Percentiles rank a stretch among this genome's conserved stretches.
phyloP scores from a whole-genome alignment of 1,140 invertebrate species.

The Drosophila athabasca region DNA sequence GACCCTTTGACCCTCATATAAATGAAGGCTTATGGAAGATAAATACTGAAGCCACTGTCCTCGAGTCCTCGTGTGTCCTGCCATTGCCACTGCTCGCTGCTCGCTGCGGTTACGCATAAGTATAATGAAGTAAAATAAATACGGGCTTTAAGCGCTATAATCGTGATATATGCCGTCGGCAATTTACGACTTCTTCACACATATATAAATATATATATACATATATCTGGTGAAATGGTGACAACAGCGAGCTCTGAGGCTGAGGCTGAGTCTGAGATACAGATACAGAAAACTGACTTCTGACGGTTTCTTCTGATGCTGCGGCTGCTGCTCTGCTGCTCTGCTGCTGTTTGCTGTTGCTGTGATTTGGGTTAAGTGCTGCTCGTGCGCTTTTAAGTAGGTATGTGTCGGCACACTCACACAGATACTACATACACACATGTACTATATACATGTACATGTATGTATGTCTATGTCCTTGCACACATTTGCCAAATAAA shows the following conservation, averaged over 20 bases:
- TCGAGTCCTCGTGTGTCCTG: no score
- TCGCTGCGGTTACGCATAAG: conserved; percentile 13
- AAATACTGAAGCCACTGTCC: conserved; percentile 7
- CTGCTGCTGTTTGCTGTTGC: conserved; percentile 52
- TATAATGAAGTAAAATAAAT: conserved; percentile 80
- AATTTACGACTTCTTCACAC: conserved; percentile 67
- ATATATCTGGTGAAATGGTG: conserved; percentile 64
- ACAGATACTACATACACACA: conserved; percentile 1
- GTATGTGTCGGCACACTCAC: conserved; percentile 26
- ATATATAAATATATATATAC: conserved; percentile 6
- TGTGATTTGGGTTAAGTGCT: conserved; percentile 80
- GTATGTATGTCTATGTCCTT: conserved; percentile 54
- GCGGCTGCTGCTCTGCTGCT: conserved; percentile 36
- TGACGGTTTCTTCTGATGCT: conserved; percentile 57
- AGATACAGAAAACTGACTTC: conserved; percentile 38
- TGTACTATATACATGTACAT: conserved; percentile 4
- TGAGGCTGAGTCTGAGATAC: conserved; percentile 27
- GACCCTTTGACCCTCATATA: conserved; percentile 1
- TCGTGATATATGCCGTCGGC: conserved; percentile 75
- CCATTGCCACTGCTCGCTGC: not conserved
- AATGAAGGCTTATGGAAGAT: conserved; percentile 12
- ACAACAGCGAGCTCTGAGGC: conserved; percentile 51
- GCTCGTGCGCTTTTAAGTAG: conserved; percentile 78
- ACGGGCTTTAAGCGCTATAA: conserved; percentile 66
- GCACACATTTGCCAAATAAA: conserved; percentile 78